Base-by-base conservation (phyloP, 2,888 invertebrate genomes). In the Lasioglossum vierecki region DNA sequence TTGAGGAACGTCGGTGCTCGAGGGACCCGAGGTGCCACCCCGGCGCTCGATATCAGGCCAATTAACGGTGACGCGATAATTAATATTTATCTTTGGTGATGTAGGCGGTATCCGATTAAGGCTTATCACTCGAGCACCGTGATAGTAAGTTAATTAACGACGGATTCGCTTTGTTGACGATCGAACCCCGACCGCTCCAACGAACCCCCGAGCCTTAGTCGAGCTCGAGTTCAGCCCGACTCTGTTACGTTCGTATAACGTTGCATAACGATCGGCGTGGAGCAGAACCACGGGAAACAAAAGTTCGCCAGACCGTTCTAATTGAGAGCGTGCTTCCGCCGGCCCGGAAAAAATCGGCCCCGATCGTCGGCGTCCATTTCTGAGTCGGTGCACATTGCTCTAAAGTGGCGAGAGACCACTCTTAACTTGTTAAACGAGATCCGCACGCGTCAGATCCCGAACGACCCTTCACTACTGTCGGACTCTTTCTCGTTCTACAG, bases 381-480 rank as follows among this genome's bases (percentile, higher is more conserved):
- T 39, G 68, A 71, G 39, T 75, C 78, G 77, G 18, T 73, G 77
- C 70, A 8, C 49, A 73, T 74, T 46, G 73, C 30, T 22, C 49
- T 11, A 41, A 26, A 53, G 60, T 22, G 15, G 13, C 41, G 44
- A 39, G 74, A 72, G 60, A 6, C 71, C 76, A 63, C 81, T 85
- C 66, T 66, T 66, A 53, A 66, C 66, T 66, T 66, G 66, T 66
- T 76, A 53, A 70, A 0, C 79, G 82, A 86, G 80, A 80, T 80
- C 74, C 68, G 82, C 88, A 86, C 86, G 84, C 49, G 86, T 72
- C 82, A 6, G 13, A 8, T 71, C 44, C 70, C 78, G 70, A 68
- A 66, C 46, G 76, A 80, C 79, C 80, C 85, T 85, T 71, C 60
- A 80, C 88, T 68, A 60, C 60, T 63, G 71, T 66, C 60, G 70